phyloP scores from a whole-genome alignment of 2,797 vertebrate species.

The Phataginus tetradactyla region DNA sequence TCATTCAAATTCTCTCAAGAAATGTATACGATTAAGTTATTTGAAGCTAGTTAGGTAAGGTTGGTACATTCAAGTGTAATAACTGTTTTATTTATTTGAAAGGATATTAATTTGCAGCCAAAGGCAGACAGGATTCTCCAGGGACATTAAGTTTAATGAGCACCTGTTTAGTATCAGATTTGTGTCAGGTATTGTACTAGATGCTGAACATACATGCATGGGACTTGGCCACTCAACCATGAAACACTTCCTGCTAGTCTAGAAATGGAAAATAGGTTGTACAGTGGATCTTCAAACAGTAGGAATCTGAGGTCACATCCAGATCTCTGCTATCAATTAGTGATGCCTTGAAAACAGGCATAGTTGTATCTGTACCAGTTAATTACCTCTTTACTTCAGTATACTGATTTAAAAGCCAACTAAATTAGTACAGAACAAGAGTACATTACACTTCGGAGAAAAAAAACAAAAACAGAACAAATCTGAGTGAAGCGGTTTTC shows the following conservation, averaged over 20 bases:
- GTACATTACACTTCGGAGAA: not conserved
- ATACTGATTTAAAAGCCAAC: not conserved
- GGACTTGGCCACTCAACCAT: not conserved
- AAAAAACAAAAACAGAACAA: conserved; percentile 13
- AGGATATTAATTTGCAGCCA: not conserved
- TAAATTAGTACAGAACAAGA: not conserved
- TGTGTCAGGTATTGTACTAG: not conserved
- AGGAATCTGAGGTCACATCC: not conserved
- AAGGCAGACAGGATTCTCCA: not conserved
- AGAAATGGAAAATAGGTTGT: not conserved
- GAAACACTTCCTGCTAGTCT: not conserved
- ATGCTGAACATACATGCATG: not conserved
- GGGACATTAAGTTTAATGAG: not conserved
- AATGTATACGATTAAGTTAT: not conserved
- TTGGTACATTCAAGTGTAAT: not conserved
- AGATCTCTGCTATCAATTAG: not conserved
- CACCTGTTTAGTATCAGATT: not conserved
- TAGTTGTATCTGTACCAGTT: not conserved
- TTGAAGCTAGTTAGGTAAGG: not conserved
- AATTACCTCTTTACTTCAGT: not conserved
- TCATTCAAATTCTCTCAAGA: not conserved
- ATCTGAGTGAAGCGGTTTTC: not conserved
- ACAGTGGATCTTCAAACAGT: not conserved
- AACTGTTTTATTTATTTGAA: not conserved
- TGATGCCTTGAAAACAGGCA: not conserved